Percentiles rank a stretch among this genome's conserved stretches.
phyloP scores from a whole-genome alignment of 2,888 invertebrate species.

The Dryadula phaetusa region DNA sequence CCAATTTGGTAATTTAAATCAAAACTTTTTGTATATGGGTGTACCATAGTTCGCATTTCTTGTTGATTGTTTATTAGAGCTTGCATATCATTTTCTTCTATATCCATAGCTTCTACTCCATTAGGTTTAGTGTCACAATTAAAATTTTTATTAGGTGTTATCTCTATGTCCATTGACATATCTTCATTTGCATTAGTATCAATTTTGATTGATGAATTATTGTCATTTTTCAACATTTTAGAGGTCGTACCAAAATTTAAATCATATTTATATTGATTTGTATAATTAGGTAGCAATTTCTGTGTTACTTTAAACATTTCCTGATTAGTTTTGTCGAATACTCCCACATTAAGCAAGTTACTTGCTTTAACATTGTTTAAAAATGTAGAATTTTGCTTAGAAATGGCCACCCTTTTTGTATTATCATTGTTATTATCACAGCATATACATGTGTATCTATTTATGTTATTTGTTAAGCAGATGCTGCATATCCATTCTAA shows the following conservation, averaged over 20 bases:
- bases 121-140: not conserved
- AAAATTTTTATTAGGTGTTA: conserved; percentile 8
- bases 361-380: not conserved
- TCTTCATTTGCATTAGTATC: conserved; percentile 15
- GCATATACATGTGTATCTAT: conserved; percentile 57
- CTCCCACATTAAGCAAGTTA: not conserved
- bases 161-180: conserved; percentile 36
- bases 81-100: conserved; percentile 17
- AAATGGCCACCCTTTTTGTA: not conserved
- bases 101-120: conserved; percentile 20
- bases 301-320: not conserved
- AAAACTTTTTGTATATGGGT: not conserved
- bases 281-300: not conserved
- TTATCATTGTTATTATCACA: conserved; percentile 52
- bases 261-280: not conserved
- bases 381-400: not conserved
- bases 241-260: not conserved
- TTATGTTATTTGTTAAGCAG: conserved; percentile 56
- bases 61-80: not conserved
- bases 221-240: not conserved
- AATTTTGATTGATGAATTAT: not conserved
- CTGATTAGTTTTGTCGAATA: not conserved
- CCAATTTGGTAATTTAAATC: conserved; percentile 55
- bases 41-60: not conserved
- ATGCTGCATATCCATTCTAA: conserved; percentile 60